These are phyloP conservation scores for Temnothorax ravouxi DNA, from an alignment of 2,888 invertebrate species.

Conservation along the genomic window DNA sequence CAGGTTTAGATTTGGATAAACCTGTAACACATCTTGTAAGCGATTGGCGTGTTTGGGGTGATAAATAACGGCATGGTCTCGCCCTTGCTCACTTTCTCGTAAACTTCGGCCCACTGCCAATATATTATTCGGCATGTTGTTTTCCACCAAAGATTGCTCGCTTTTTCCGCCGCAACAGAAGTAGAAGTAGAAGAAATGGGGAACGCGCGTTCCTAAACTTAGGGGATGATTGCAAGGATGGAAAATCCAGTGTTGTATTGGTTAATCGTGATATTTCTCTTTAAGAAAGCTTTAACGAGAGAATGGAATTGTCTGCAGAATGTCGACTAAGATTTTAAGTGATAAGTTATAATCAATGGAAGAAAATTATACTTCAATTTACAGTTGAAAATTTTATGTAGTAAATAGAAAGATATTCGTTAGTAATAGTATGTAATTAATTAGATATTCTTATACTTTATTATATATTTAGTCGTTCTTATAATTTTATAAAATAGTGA, in stretches of 20 bases:
- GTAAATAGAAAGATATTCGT: not conserved
- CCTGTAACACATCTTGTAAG: constrained; percentile 62
- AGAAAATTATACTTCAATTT: not conserved
- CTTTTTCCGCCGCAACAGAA: constrained; percentile 61
- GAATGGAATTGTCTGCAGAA: not conserved
- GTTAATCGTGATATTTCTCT: not conserved
- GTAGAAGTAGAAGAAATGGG: constrained; percentile 41
- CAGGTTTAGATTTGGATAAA: constrained; percentile 62
- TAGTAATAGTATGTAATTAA: not conserved
- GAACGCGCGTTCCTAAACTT: constrained; percentile 65
- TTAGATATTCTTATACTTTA: not conserved
- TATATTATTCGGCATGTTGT: constrained; percentile 80
- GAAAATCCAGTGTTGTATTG: constrained; percentile 73
- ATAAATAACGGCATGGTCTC: constrained; percentile 78
- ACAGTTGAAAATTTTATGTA: not conserved
- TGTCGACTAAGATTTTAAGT: not conserved
- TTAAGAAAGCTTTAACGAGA: not conserved
- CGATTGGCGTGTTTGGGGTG: constrained; percentile 61
- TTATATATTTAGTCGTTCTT: not conserved
- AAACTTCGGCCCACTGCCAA: constrained; percentile 74
- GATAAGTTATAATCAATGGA: not conserved
- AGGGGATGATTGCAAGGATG: constrained; percentile 51
- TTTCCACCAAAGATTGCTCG: constrained; percentile 80
- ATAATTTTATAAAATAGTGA: not conserved
- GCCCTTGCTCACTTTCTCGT: constrained; percentile 71